Evolutionary conservation across 2,113 vertebrate species (phyloP), one percentile per base, ranked within the genome.

Genomic region (Paedocypris sp.): DNA sequence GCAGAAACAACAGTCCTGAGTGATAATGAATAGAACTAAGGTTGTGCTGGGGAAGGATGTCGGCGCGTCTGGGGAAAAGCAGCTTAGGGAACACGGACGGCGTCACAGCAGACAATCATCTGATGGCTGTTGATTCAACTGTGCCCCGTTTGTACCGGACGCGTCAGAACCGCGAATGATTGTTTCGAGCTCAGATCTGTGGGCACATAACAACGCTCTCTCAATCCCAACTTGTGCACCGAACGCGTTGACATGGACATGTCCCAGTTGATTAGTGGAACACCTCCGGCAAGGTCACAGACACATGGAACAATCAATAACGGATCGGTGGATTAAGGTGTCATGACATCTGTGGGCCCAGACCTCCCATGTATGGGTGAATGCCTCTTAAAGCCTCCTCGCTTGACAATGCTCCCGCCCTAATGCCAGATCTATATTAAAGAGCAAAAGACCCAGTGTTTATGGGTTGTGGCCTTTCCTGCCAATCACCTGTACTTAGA

Each of bases 291-390:
- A 80, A 87, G 75, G 77, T 80, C 74, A 71, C 58, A 66, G 36
- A 49, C 61, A 75, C 61, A 77, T 75, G 70, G 80, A 82, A 79
- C 80, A 82, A 82, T 86, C 78, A 68, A 80, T 85, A 79, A 68
- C 59, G 72, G 70, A 80, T 76, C 60, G 72, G 72, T 77, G 77
- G 78, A 86, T 81, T 68, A 79, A 82, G 79, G 81, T 78, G 80
- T 79, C 73, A 73, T 75, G 75, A 72, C 75, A 75, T 82, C 70
- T 78, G 75, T 67, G 73, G 51, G 65, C 52, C 61, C 76, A 71
- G 72, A 75, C 70, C 75, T 71, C 39, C 54, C 66, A 63, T 42
- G 23, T 70, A 71, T 60, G 73, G 72, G 41, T 77, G 69, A 63
- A 66, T 83, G 74, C 77, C 73, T 74, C 62, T 29, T 63, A 59